Evolutionary conservation across 2,888 invertebrate genomes (phyloP), one percentile per base, ranked within the genome.

Genomic region (Bombylius discolor): DNA sequence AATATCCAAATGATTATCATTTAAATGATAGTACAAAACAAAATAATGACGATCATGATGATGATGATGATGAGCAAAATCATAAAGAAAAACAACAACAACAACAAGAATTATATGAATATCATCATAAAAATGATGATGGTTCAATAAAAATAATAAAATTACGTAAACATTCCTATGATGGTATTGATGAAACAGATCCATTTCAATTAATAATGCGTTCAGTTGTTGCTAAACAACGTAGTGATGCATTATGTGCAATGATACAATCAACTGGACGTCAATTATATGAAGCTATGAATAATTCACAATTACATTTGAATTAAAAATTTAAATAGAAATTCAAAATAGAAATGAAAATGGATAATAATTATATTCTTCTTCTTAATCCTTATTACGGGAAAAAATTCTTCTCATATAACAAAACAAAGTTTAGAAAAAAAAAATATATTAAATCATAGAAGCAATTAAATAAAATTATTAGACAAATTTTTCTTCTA

Each of bases 191-290:
- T 56, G 72, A 72, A 58, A 66, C 65, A 14, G 73, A 73, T 64
- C 69, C 72, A 0, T 73, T 73, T 51, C 72, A 73, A 59, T 51
- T 73, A 9, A 70, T 70, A 4, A 59, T 73, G 49, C 68, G 72
- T 5, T 70, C 71, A 58, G 72, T 73, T 49, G 80, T 79, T 55
- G 78, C 80, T 58, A 79, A 79, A 45, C 79, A 79, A 64, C 80
- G 81, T 56, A 81, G 81, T 32, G 79, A 81, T 64, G 80, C 81
- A 58, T 73, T 82, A 53, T 76, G 77, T 59, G 77, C 79, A 47
- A 77, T 82, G 70, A 79, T 81, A 49, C 78, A 79, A 62, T 78
- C 79, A 8, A 81, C 81, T 39, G 81, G 81, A 49, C 78, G 79
- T 58, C 81, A 81, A 65, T 67, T 81, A 39, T 73, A 71, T 42